These are phyloP conservation scores for Eupeodes luniger DNA, from an alignment of 2,888 invertebrate species.

Conservation along the genomic window DNA sequence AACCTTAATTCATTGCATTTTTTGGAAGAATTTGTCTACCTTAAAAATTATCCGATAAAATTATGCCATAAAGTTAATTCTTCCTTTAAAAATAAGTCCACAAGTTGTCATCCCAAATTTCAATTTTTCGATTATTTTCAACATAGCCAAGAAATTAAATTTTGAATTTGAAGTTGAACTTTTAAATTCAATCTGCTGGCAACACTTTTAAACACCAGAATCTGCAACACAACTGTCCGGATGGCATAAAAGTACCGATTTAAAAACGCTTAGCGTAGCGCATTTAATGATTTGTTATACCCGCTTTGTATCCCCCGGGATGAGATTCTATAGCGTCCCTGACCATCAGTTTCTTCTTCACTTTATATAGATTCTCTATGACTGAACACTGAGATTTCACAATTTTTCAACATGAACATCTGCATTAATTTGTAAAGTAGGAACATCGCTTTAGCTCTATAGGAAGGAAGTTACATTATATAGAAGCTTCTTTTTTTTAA, in stretches of 20 bases:
- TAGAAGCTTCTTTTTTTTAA: constrained; percentile 10
- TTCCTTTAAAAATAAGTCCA: too few species aligned
- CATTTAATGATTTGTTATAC: constrained; percentile 70
- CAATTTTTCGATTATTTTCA: too few species aligned
- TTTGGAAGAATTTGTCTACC: too few species aligned
- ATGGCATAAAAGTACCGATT: constrained; percentile 59
- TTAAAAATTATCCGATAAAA: too few species aligned
- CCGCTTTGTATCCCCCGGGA: constrained; percentile 57
- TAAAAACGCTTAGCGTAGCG: constrained; percentile 73
- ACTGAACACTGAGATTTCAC: constrained; percentile 40
- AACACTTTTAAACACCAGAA: constrained; percentile 2
- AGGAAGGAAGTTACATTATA: constrained; percentile 47
- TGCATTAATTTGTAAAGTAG: constrained; percentile 73
- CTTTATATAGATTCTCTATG: not conserved
- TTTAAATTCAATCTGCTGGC: not conserved
- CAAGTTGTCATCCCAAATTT: too few species aligned
- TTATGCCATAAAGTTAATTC: too few species aligned
- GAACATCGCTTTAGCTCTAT: constrained; percentile 20
- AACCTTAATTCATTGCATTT: too few species aligned
- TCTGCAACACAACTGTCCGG: constrained; percentile 35
- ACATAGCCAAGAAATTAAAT: too few species aligned
- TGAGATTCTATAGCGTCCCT: constrained; percentile 26
- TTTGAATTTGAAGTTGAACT: too few species aligned
- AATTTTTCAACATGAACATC: constrained; percentile 72
- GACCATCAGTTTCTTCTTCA: constrained; percentile 32